Percentiles rank a stretch among this genome's conserved stretches.
These are phyloP conservation scores for Toxotes chatareus DNA, from an alignment of 2,113 vertebrate genomes.

Conservation along the genomic window DNA sequence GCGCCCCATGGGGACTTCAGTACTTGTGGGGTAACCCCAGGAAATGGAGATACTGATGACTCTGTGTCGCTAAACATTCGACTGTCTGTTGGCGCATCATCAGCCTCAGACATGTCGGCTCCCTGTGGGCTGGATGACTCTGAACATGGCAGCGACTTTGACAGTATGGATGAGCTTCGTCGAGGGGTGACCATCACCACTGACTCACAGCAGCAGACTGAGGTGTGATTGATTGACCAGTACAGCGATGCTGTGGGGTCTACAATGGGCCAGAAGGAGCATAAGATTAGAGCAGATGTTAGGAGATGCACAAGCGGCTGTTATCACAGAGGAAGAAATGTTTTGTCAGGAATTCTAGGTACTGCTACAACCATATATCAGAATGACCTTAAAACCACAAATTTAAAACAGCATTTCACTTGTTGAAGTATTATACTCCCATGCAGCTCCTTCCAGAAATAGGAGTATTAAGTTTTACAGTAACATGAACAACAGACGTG, in stretches of 20 bases:
- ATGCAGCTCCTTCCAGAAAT: background rate
- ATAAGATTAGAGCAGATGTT: background rate
- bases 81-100: conserved; percentile 88
- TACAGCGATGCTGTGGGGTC: too few relatives aligned
- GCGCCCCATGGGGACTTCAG: conserved; percentile 83
- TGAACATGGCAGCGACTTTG: conserved; percentile 90
- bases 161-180: conserved; percentile 89
- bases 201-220: conserved; percentile 93
- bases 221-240: conserved; percentile 85
- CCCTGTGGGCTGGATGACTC: conserved; percentile 87
- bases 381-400: background rate
- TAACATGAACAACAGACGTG: conserved; percentile 3
- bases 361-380: conserved; percentile 19
- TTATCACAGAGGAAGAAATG: conserved; percentile 5
- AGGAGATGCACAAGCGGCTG: background rate
- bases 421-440: background rate
- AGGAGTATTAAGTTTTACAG: background rate
- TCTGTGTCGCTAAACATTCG: conserved; percentile 84
- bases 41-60: conserved; percentile 82
- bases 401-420: background rate
- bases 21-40: conserved; percentile 81
- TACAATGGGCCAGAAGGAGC: conserved; percentile 16
- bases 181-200: conserved; percentile 75
- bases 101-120: conserved; percentile 87
- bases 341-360: conserved; percentile 9